Evolutionary conservation across 2,888 invertebrate genomes (phyloP).

Genomic region (Helicoverpa assulta): DNA sequence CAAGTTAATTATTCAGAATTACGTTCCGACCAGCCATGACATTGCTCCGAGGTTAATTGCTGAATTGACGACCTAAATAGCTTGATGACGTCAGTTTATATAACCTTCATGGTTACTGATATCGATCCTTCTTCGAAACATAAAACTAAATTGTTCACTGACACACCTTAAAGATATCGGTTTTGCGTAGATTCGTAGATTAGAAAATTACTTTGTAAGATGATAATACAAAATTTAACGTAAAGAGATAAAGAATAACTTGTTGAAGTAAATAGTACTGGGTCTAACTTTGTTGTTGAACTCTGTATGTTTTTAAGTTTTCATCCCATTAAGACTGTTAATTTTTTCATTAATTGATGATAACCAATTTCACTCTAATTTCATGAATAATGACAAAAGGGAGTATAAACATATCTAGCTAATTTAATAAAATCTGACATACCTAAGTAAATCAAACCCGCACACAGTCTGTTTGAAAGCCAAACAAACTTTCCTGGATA

Average conservation of each 20-base stretch:
- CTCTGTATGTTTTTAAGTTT: too few species aligned
- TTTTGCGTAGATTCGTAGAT: neutral
- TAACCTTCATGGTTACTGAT: slow-evolving; percentile 24
- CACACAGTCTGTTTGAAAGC: slow-evolving; percentile 99
- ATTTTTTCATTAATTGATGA: too few species aligned
- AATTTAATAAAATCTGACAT: slow-evolving; percentile 20
- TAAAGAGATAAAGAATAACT: neutral
- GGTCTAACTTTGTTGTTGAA: too few species aligned
- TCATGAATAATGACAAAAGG: too few species aligned
- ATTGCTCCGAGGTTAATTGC: slow-evolving; percentile 30
- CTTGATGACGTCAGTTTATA: slow-evolving; percentile 28
- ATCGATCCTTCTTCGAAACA: slow-evolving; percentile 29
- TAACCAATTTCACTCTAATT: too few species aligned
- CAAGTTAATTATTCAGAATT: slow-evolving; percentile 17
- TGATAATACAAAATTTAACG: neutral
- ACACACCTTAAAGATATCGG: slow-evolving; percentile 35
- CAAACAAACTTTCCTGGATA: slow-evolving; percentile 98
- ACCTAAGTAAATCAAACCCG: slow-evolving; percentile 98
- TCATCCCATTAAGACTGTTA: too few species aligned
- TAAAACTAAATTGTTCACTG: slow-evolving; percentile 6
- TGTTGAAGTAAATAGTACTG: neutral
- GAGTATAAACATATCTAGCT: neutral
- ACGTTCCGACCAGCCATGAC: slow-evolving; percentile 14
- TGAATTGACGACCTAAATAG: slow-evolving; percentile 25
- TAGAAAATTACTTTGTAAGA: neutral